Percentiles rank a stretch among this genome's conserved stretches.
These are phyloP conservation scores for Lepidochrysops patricia DNA, from an alignment of 2,888 invertebrate species.

Conservation along the genomic window DNA sequence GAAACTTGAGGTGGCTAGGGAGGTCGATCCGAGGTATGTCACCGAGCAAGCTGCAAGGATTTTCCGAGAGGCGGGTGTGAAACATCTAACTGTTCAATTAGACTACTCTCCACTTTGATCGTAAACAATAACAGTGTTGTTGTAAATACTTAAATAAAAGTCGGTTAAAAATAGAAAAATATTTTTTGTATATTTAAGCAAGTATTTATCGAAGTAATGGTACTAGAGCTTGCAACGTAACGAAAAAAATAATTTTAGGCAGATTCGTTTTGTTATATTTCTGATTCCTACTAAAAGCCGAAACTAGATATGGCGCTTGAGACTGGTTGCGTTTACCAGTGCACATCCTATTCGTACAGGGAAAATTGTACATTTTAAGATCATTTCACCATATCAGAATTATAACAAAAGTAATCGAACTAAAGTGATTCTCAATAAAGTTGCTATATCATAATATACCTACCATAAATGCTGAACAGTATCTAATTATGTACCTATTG, in stretches of 20 bases:
- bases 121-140: constrained; percentile 24
- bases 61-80: constrained; percentile 92
- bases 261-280: too few relatives aligned
- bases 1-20: constrained; percentile 95
- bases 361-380: too few relatives aligned
- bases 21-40: constrained; percentile 94
- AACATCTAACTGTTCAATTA: constrained; percentile 93
- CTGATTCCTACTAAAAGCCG: too few relatives aligned
- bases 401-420: too few relatives aligned
- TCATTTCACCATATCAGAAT: too few relatives aligned
- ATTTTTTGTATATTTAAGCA: constrained; percentile 23
- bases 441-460: too few relatives aligned
- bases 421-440: too few relatives aligned
- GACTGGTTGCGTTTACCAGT: too few relatives aligned
- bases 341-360: too few relatives aligned
- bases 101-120: constrained; percentile 85
- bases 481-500: neutral
- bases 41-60: constrained; percentile 95
- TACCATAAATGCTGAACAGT: neutral
- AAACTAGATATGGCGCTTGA: too few relatives aligned
- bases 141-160: constrained; percentile 18
- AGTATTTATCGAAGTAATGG: constrained; percentile 7
- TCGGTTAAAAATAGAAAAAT: constrained; percentile 18
- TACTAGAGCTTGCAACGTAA: too few relatives aligned
- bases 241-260: too few relatives aligned